These are phyloP conservation scores for Sorex fumeus DNA, from an alignment of 2,113 vertebrate genomes.

Conservation along the genomic window DNA sequence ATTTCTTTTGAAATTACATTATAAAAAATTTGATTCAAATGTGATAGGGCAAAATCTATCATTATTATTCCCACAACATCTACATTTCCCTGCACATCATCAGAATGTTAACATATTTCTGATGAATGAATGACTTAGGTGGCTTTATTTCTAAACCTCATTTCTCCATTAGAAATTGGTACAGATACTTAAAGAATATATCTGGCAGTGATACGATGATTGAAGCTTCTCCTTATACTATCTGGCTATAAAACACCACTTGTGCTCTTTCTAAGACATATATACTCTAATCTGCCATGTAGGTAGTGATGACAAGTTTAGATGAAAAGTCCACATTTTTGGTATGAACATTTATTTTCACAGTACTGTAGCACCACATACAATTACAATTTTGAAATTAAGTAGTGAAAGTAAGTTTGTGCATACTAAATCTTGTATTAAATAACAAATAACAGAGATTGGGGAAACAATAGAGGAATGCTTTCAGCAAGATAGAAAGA, in stretches of 20 bases:
- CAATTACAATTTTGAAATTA: no score
- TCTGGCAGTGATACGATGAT: not conserved
- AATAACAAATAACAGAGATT: no score
- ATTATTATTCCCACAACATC: not conserved
- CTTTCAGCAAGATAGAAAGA: no score
- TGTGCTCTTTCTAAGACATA: not conserved
- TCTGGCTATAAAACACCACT: not conserved
- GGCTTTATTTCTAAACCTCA: slow-evolving; percentile 31
- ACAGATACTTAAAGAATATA: slow-evolving; percentile 36
- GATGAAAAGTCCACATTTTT: not conserved
- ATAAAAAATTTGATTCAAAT: not conserved
- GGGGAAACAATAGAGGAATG: no score
- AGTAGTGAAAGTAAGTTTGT: no score
- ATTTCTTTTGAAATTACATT: slow-evolving; percentile 34
- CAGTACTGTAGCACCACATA: no score
- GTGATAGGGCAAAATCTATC: not conserved
- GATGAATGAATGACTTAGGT: not conserved
- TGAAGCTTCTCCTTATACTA: not conserved
- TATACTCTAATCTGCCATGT: not conserved
- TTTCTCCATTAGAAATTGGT: slow-evolving; percentile 27
- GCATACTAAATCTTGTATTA: no score
- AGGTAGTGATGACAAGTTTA: not conserved
- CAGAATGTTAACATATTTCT: not conserved
- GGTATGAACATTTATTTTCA: no score
- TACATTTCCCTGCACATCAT: not conserved